Percentiles rank a stretch among this genome's conserved stretches.
Evolutionary conservation across 2,888 invertebrate genomes (phyloP).

Genomic region (Myopa testacea): DNA sequence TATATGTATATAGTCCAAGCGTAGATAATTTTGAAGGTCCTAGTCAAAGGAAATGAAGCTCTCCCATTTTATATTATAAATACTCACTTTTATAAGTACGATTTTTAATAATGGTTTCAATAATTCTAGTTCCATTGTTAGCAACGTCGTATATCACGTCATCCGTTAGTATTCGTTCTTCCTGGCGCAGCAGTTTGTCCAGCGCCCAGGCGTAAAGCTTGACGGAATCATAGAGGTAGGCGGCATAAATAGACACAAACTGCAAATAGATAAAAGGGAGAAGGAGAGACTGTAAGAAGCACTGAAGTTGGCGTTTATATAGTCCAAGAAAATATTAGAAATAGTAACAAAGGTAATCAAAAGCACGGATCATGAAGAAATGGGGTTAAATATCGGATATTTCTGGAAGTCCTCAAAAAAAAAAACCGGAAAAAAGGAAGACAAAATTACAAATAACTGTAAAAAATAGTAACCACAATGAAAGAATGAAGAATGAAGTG

Average conservation of each 20-base stretch:
- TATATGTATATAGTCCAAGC: no score
- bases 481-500: not conserved
- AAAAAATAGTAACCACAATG: not conserved
- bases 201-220: slow-evolving; percentile 90
- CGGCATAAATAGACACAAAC: slow-evolving; percentile 91
- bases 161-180: slow-evolving; percentile 72
- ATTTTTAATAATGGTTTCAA: slow-evolving; percentile 86
- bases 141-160: slow-evolving; percentile 77
- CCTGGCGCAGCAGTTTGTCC: slow-evolving; percentile 76
- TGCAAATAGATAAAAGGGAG: slow-evolving; percentile 67
- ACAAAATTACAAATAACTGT: not conserved
- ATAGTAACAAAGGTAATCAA: slow-evolving; percentile 3
- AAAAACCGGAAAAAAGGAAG: not conserved
- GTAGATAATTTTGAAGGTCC: no score
- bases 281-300: not conserved
- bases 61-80: not conserved
- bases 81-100: slow-evolving; percentile 88
- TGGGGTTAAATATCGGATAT: no score
- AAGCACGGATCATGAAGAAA: no score
- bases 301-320: not conserved
- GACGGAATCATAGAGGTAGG: slow-evolving; percentile 95
- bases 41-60: no score
- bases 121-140: slow-evolving; percentile 87
- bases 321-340: not conserved
- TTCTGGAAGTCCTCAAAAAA: not conserved